phyloP scores from a whole-genome alignment of 2,113 vertebrate species.

The Myrmecophaga tridactyla region DNA sequence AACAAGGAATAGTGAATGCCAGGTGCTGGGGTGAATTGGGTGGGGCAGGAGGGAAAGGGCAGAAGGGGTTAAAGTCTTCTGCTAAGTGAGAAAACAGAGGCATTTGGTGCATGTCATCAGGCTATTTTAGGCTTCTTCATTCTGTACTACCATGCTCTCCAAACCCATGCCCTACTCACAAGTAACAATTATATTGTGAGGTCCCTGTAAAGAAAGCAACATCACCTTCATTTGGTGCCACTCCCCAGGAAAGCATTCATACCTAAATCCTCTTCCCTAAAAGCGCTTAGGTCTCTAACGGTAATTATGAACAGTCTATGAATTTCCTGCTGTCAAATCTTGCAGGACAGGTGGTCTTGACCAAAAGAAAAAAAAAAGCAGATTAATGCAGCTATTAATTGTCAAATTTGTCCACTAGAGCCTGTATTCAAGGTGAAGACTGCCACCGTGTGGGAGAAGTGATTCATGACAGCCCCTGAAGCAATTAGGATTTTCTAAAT shows the following conservation, averaged over 20 bases:
- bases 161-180: not conserved
- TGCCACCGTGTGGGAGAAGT: slow-evolving; percentile 72
- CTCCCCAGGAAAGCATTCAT: not conserved
- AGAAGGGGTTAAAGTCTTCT: not conserved
- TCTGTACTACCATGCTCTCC: not conserved
- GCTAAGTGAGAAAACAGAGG: not conserved
- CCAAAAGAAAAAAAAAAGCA: not conserved
- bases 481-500: not conserved
- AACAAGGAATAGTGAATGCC: not conserved
- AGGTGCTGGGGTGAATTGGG: not conserved
- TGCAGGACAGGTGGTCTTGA: too few species aligned
- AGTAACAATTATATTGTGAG: not conserved
- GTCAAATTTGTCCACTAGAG: fast-evolving
- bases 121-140: not conserved
- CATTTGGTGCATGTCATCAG: not conserved
- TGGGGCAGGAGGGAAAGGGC: not conserved
- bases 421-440: not conserved
- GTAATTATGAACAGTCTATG: too few species aligned
- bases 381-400: not conserved
- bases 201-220: not conserved
- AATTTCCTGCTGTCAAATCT: not conserved
- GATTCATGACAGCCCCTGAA: fast-evolving
- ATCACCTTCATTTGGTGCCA: not conserved
- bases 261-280: not conserved
- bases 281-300: not conserved